These are phyloP conservation scores for Steinernema scapterisci DNA, from an alignment of 2,888 invertebrate species.

Conservation along the genomic window DNA sequence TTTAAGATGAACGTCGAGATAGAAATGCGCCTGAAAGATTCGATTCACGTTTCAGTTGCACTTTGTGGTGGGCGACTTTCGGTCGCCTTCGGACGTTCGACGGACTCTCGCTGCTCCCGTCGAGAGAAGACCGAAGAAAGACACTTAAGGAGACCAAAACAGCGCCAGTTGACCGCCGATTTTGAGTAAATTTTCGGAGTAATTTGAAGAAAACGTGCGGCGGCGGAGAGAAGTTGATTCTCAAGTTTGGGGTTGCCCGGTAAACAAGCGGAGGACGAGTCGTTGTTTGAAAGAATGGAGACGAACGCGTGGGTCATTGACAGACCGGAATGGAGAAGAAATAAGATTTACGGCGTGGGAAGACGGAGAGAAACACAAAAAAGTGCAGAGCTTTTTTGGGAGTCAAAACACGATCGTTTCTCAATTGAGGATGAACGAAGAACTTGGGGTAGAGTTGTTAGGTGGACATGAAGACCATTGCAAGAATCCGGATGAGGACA, in stretches of 20 bases:
- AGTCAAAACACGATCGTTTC: too few relatives aligned
- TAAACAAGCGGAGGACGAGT: not conserved
- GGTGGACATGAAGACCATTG: too few relatives aligned
- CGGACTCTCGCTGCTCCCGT: not conserved
- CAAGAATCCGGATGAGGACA: too few relatives aligned
- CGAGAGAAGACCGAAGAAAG: too few relatives aligned
- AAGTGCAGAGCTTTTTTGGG: too few relatives aligned
- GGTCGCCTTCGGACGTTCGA: not conserved
- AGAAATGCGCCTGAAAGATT: slow-evolving; percentile 38
- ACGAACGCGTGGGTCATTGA: too few relatives aligned
- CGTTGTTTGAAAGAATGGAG: not conserved
- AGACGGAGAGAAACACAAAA: too few relatives aligned
- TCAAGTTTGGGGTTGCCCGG: not conserved
- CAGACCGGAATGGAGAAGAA: too few relatives aligned
- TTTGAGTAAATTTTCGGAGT: not conserved
- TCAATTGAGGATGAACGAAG: too few relatives aligned
- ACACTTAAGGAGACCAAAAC: not conserved
- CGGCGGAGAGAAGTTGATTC: not conserved
- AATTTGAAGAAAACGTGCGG: not conserved
- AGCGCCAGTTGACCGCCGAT: not conserved
- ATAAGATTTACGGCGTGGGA: too few relatives aligned
- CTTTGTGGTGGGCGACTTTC: not conserved
- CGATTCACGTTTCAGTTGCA: not conserved
- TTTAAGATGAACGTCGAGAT: slow-evolving; percentile 42
- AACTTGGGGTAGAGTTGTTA: too few relatives aligned